These are phyloP conservation scores for Malurus cyaneus DNA, from an alignment of 2,113 vertebrate species.

Conservation along the genomic window DNA sequence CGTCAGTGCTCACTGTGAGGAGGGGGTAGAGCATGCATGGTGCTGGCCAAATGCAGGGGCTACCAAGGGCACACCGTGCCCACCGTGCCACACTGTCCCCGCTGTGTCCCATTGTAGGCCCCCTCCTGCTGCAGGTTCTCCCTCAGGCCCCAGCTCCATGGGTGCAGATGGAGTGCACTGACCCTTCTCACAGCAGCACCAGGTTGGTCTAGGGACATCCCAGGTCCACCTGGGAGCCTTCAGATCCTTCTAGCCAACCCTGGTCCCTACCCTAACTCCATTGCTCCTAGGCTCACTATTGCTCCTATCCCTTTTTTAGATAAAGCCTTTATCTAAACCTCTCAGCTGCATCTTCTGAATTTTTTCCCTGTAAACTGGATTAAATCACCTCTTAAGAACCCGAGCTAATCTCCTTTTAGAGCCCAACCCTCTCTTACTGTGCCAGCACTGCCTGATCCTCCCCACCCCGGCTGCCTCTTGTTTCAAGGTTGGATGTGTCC, in stretches of 20 bases:
- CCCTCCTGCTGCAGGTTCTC: background rate
- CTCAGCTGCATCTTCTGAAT: background rate
- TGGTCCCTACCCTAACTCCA: background rate
- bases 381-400: constrained; percentile 36
- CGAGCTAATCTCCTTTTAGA: background rate
- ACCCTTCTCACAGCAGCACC: background rate
- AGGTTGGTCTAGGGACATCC: background rate
- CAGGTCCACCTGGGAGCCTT: background rate
- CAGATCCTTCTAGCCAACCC: background rate
- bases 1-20: background rate
- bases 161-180: background rate
- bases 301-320: too few relatives aligned
- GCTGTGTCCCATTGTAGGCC: accelerated
- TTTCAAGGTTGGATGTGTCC: constrained; percentile 46
- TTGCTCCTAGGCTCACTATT: background rate
- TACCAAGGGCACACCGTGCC: background rate
- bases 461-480: background rate
- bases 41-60: background rate
- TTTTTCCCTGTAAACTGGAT: background rate
- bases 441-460: background rate
- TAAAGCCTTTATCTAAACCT: background rate
- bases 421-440: background rate
- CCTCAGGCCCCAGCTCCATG: accelerated
- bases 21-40: accelerated
- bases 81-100: accelerated